A percentile compares a stretch with the other conserved stretches of the same genome.
phyloP scores from a whole-genome alignment of 2,797 vertebrate genomes.

The Neosilurus mollespiculum region DNA sequence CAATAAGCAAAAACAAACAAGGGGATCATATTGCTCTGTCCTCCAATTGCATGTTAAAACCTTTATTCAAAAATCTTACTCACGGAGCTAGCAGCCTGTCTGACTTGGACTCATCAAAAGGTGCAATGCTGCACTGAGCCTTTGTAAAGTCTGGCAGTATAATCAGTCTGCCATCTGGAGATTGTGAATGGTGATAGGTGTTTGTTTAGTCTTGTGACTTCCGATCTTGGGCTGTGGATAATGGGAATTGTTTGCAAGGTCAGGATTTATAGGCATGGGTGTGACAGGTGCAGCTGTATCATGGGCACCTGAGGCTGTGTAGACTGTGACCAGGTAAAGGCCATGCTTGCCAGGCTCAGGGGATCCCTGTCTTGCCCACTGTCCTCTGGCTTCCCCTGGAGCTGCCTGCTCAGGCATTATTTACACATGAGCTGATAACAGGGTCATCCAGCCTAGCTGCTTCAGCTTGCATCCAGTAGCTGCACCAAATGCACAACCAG shows the following conservation, averaged over 20 bases:
- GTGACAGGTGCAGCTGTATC: slow-evolving; percentile 35
- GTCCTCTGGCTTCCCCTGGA: slow-evolving; percentile 54
- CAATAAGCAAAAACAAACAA: background rate
- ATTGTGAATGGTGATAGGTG: background rate
- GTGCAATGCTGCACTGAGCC: too few relatives aligned
- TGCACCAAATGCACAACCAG: slow-evolving; percentile 30
- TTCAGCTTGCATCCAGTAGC: slow-evolving; percentile 22
- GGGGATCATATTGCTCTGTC: background rate
- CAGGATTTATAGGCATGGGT: slow-evolving; percentile 12
- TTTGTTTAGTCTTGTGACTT: background rate
- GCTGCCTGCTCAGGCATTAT: slow-evolving; percentile 58
- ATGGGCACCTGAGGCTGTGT: slow-evolving; percentile 44
- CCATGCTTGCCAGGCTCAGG: slow-evolving; percentile 36
- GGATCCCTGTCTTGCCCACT: slow-evolving; percentile 47
- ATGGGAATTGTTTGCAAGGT: slow-evolving; percentile 22
- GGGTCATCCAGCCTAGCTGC: slow-evolving; percentile 53
- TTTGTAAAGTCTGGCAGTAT: background rate
- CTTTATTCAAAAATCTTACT: background rate
- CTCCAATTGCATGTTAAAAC: background rate
- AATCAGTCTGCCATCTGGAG: background rate
- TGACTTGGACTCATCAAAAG: background rate
- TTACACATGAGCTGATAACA: slow-evolving; percentile 63
- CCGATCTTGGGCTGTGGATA: background rate
- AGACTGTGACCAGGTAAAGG: slow-evolving; percentile 46
- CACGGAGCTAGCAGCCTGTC: background rate